These are phyloP conservation scores for Hedychridium roseum DNA, from an alignment of 2,888 invertebrate genomes.

Conservation along the genomic window DNA sequence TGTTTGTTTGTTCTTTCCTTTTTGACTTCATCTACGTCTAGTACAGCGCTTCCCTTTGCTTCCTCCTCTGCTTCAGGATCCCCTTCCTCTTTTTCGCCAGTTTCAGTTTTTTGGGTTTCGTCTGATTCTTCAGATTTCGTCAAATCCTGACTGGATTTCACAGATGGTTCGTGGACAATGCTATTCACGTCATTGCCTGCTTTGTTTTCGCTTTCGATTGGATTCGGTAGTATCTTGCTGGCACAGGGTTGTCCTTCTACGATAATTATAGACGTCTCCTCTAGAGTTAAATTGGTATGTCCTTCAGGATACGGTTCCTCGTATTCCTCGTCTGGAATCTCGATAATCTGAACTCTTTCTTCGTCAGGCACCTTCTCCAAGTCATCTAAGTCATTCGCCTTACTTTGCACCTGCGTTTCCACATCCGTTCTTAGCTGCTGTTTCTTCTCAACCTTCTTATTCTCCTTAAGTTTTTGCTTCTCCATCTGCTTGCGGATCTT, in stretches of 20 bases:
- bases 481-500: slow-evolving; percentile 73
- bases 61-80: too few relatives aligned
- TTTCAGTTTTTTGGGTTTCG: slow-evolving; percentile 1
- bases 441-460: slow-evolving; percentile 60
- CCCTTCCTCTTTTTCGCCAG: neutral
- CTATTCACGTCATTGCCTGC: too few relatives aligned
- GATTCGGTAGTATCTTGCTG: slow-evolving; percentile 28
- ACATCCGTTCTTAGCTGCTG: slow-evolving; percentile 18
- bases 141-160: too few relatives aligned
- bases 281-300: slow-evolving; percentile 46
- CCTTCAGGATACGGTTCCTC: slow-evolving; percentile 56
- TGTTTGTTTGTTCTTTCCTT: too few relatives aligned
- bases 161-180: too few relatives aligned
- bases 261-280: slow-evolving; percentile 52
- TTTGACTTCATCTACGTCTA: too few relatives aligned
- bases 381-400: slow-evolving; percentile 13
- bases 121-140: too few relatives aligned
- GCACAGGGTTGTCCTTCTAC: slow-evolving; percentile 42
- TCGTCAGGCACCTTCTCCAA: slow-evolving; percentile 54
- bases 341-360: slow-evolving; percentile 60
- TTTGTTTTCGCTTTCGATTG: too few relatives aligned
- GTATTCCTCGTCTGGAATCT: slow-evolving; percentile 57
- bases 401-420: too few relatives aligned
- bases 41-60: too few relatives aligned
- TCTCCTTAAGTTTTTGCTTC: slow-evolving; percentile 69